Evolutionary conservation across 2,888 invertebrate species (phyloP).

Genomic region (Andrena chrysosceles): DNA sequence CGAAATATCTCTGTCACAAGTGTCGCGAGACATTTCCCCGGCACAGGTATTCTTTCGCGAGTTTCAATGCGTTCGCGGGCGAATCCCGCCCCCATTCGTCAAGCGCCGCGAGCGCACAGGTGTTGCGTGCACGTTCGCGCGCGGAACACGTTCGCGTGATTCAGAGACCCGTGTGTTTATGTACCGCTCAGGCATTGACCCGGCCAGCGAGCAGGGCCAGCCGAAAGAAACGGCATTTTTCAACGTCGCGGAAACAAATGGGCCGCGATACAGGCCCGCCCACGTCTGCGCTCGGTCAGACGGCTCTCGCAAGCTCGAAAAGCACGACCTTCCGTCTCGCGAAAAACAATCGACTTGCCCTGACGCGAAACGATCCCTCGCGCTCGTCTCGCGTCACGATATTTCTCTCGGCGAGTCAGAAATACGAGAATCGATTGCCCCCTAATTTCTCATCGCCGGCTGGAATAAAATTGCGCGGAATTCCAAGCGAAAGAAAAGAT

Average conservation of each 20-base stretch:
- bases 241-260: conserved; percentile 78
- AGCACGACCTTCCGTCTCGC: conserved; percentile 31
- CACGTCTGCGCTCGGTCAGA: conserved; percentile 31
- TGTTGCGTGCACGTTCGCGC: conserved; percentile 14
- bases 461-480: neutral
- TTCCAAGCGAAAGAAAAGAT: neutral
- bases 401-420: neutral
- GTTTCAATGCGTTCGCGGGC: neutral
- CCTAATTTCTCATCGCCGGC: conserved; percentile 2
- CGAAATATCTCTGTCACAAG: neutral
- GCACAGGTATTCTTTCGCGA: neutral
- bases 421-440: neutral
- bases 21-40: neutral
- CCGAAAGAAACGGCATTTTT: conserved; percentile 74
- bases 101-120: conserved; percentile 1
- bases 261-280: conserved; percentile 70
- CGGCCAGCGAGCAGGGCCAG: conserved; percentile 28
- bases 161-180: conserved; percentile 35
- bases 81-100: conserved; percentile 5
- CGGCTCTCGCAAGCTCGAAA: conserved; percentile 44
- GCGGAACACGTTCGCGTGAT: conserved; percentile 19
- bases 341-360: neutral
- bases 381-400: neutral
- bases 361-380: neutral
- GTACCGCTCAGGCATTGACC: conserved; percentile 67